Conservation (phyloP, 2,113 vertebrate genomes). For the Cygnus atratus region DNA sequence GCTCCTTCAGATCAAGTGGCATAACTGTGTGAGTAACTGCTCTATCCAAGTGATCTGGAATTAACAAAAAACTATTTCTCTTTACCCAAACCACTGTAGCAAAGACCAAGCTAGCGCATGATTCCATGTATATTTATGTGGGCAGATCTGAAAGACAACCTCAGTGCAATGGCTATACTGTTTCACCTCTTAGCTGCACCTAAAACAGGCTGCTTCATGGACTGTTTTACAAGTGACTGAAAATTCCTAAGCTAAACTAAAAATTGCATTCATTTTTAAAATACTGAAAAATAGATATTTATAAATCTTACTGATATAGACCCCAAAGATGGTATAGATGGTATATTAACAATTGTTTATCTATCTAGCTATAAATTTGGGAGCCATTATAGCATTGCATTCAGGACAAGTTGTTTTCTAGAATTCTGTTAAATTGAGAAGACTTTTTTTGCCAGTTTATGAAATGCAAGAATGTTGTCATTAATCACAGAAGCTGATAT, state of each 20-base stretch:
- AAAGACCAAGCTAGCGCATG: neutral
- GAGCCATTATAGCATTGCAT: neutral
- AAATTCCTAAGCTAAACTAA: neutral
- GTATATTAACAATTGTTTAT: neutral
- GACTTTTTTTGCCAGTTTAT: neutral
- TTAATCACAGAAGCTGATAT: neutral
- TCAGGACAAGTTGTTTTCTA: neutral
- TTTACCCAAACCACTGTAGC: neutral
- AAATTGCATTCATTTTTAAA: neutral
- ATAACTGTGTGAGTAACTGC: neutral
- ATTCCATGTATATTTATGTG: neutral
- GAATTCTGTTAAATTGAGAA: neutral
- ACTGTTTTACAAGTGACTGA: neutral
- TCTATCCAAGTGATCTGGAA: neutral
- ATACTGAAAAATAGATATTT: neutral
- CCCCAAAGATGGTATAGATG: neutral
- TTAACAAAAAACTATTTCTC: neutral
- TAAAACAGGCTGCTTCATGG: neutral
- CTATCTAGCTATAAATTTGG: neutral
- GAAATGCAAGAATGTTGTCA: neutral
- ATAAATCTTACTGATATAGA: neutral
- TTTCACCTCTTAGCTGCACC: neutral
- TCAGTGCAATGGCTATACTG: neutral
- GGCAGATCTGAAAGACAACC: neutral
- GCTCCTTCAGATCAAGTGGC: neutral